Percentiles rank a stretch among this genome's conserved stretches.
phyloP scores from a whole-genome alignment of 2,888 invertebrate genomes.

The Drosophila bunnanda region DNA sequence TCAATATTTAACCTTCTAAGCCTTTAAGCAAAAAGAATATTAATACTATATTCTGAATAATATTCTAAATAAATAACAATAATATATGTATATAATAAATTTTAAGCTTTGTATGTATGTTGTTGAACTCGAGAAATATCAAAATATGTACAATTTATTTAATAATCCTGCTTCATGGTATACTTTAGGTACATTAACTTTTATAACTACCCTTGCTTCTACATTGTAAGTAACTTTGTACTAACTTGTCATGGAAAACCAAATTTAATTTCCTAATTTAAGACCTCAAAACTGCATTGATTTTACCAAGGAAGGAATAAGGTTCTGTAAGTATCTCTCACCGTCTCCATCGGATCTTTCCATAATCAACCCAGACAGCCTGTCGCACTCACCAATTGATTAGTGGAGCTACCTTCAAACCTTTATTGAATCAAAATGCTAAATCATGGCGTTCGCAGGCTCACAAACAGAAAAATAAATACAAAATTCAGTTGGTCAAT shows the following conservation, averaged over 20 bases:
- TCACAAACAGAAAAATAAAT: conserved; percentile 6
- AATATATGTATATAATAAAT: too few species aligned
- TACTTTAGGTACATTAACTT: neutral
- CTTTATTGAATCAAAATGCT: conserved; percentile 51
- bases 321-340: too few species aligned
- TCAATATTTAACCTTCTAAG: neutral
- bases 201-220: neutral
- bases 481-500: conserved; percentile 64
- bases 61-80: too few species aligned
- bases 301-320: neutral
- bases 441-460: conserved; percentile 63
- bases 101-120: too few species aligned
- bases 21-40: too few species aligned
- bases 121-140: too few species aligned
- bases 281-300: neutral
- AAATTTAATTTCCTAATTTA: neutral
- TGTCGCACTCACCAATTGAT: conserved; percentile 58
- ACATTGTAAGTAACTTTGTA: neutral
- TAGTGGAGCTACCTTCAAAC: conserved; percentile 39
- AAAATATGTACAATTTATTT: too few species aligned
- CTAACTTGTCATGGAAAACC: neutral
- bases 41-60: too few species aligned
- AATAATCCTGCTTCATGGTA: too few species aligned
- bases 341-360: neutral
- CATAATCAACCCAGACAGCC: conserved; percentile 51